These are phyloP conservation scores for Coracopsis vasa DNA, from an alignment of 2,113 vertebrate species.

Conservation along the genomic window DNA sequence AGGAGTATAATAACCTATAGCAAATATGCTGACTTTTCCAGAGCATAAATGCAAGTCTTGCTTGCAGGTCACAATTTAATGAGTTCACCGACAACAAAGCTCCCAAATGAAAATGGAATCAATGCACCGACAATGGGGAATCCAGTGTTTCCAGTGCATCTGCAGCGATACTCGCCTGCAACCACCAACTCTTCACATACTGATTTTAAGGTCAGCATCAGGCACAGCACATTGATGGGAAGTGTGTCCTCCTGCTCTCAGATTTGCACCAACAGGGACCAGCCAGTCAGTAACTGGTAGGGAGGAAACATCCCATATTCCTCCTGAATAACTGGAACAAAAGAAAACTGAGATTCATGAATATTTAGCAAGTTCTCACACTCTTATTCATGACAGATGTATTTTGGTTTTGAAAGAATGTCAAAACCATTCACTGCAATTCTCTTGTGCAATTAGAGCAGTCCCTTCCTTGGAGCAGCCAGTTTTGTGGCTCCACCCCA, in stretches of 20 bases:
- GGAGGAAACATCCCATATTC: background rate
- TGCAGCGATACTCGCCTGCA: background rate
- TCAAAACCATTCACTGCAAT: background rate
- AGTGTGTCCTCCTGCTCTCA: background rate
- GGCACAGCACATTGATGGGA: background rate
- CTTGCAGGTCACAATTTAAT: slow-evolving; percentile 25
- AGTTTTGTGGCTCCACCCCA: background rate
- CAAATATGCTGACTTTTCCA: background rate
- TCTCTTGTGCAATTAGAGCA: background rate
- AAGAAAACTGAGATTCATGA: background rate
- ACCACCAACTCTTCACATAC: background rate
- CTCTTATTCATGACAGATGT: background rate
- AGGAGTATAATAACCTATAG: background rate
- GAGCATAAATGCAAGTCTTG: background rate
- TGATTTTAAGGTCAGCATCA: background rate
- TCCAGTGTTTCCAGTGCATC: background rate
- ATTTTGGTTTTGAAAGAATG: background rate
- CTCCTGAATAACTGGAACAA: background rate
- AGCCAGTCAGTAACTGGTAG: background rate
- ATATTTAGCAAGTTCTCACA: slow-evolving; percentile 14
- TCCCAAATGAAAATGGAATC: background rate
- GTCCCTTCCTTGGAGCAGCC: background rate
- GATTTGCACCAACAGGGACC: background rate
- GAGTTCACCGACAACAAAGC: background rate
- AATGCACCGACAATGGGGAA: background rate